phyloP scores from a whole-genome alignment of 2,888 invertebrate genomes.

The Temnothorax rugatulus region DNA sequence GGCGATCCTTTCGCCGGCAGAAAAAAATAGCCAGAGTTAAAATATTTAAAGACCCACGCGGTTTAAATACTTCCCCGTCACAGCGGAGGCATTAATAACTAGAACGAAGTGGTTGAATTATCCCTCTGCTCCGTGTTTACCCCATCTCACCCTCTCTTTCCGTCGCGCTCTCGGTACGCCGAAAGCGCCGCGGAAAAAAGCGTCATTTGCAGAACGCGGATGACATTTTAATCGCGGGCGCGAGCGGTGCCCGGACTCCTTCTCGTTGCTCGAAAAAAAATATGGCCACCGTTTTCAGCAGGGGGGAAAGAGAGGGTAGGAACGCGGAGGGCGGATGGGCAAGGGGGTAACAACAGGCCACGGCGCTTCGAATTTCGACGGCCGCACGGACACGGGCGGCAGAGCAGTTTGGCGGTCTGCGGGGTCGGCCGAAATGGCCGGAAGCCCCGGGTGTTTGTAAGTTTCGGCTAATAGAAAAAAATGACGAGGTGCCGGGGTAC shows the following conservation, averaged over 20 bases:
- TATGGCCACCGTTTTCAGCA: constrained; percentile 74
- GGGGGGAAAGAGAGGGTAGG: constrained; percentile 46
- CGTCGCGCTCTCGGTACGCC: constrained; percentile 44
- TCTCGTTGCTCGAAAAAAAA: constrained; percentile 69
- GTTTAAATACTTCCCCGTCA: constrained; percentile 53
- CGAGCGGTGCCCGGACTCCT: constrained; percentile 60
- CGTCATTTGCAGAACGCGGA: constrained; percentile 73
- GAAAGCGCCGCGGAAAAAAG: constrained; percentile 60
- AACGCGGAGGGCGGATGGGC: background rate
- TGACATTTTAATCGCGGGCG: constrained; percentile 75
- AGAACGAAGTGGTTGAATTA: constrained; percentile 74
- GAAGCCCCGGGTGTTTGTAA: constrained; percentile 82
- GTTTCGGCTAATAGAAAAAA: constrained; percentile 83
- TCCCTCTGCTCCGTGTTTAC: constrained; percentile 56
- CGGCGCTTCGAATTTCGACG: constrained; percentile 73
- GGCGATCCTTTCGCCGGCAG: constrained; percentile 55
- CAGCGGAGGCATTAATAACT: constrained; percentile 70
- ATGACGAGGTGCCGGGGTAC: constrained; percentile 77
- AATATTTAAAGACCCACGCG: constrained; percentile 65
- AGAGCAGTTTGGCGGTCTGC: constrained; percentile 74
- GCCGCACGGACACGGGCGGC: constrained; percentile 67
- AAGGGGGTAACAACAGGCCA: constrained; percentile 58
- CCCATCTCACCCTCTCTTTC: constrained; percentile 46
- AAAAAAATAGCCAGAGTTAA: constrained; percentile 65
- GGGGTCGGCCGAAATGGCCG: constrained; percentile 79